Base-by-base conservation (phyloP, 37 sponge, comb jelly and placozoan species). In the Cladorhizidae sp. region DNA sequence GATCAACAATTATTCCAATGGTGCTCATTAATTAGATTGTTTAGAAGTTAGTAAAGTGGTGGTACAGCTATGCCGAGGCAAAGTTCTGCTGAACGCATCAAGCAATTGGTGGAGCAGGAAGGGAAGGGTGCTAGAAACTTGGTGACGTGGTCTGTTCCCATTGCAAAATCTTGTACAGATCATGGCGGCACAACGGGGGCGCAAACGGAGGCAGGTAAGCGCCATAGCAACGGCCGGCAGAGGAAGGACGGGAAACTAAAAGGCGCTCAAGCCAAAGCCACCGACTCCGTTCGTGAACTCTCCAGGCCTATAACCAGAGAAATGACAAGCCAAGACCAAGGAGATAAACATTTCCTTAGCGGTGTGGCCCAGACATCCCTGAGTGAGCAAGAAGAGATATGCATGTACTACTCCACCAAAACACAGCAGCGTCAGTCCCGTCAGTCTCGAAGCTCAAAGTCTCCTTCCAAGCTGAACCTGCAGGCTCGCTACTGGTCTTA, bases 401-500 rank as follows among this genome's bases (percentile, higher is more conserved):
- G 84, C 36, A 56, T 72, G 71, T 65, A 65, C 36, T 45, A 77
- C 8, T 40, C 49, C 40, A 31, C 31, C 64, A 75, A 40, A 18
- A 75, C 61, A 21, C 75, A 21, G 22, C 35, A 25, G 5, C 61
- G 28, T 12, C 67, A 65, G 35, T 31, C 36, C 26, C 62, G 25
- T 6, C 20, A 17, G 6, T 61, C 62, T n/a, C 20, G 5, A 21
- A 35, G 17, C 17, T 45, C 9, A 45, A 45, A 45, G 49, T 45
- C 9, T 5, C 35, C 67, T 65, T 65, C 67, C 31, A 74, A 45
- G 31, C 3, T 74, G 18, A 77, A 95, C 80, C 57, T 88, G 72
- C 90, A 88, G 25, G 93, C 90, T 36, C 76, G 93, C 22, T 95
- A 91, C 80, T 95, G 95, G 95, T 88, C 89, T 35, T 95, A 95